These are phyloP conservation scores for Drosophila pseudoobscura DNA, from an alignment of 1,140 invertebrate species.

Conservation along the genomic window DNA sequence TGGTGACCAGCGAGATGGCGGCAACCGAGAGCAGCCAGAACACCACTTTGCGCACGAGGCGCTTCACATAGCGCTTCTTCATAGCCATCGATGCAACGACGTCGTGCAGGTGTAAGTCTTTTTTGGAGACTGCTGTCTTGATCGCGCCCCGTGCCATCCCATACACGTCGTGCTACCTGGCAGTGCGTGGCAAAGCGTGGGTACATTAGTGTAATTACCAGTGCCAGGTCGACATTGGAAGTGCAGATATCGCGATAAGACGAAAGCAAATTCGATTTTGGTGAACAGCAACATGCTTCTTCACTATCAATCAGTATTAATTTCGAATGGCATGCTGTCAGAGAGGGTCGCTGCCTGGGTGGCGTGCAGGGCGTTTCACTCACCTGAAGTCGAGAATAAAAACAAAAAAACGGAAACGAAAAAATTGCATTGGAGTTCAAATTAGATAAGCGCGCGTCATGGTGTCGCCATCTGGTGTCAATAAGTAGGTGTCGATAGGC, in stretches of 20 bases:
- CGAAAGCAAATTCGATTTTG: slow-evolving; percentile 15
- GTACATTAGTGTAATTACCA: slow-evolving; percentile 69
- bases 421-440: slow-evolving; percentile 18
- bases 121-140: slow-evolving; percentile 38
- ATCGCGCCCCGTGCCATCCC: neutral
- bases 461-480: slow-evolving; percentile 33
- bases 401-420: neutral
- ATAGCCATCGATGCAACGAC: slow-evolving; percentile 49
- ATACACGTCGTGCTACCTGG: slow-evolving; percentile 11
- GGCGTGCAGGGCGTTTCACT: slow-evolving; percentile 12
- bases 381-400: slow-evolving; percentile 7
- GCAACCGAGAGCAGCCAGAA: slow-evolving; percentile 45
- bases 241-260: slow-evolving; percentile 35
- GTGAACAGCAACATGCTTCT: slow-evolving; percentile 42
- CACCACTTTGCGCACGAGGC: slow-evolving; percentile 62
- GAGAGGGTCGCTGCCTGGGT: neutral
- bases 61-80: slow-evolving; percentile 71
- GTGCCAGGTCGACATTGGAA: slow-evolving; percentile 6
- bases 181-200: slow-evolving; percentile 51
- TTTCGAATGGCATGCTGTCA: neutral
- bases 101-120: slow-evolving; percentile 23
- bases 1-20: slow-evolving; percentile 61
- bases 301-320: slow-evolving; percentile 64
- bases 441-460: slow-evolving; percentile 20
- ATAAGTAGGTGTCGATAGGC: neutral